A percentile compares a stretch with the other conserved stretches of the same genome.
phyloP scores from a whole-genome alignment of 2,113 vertebrate species.

The Opisthocomus hoazin region DNA sequence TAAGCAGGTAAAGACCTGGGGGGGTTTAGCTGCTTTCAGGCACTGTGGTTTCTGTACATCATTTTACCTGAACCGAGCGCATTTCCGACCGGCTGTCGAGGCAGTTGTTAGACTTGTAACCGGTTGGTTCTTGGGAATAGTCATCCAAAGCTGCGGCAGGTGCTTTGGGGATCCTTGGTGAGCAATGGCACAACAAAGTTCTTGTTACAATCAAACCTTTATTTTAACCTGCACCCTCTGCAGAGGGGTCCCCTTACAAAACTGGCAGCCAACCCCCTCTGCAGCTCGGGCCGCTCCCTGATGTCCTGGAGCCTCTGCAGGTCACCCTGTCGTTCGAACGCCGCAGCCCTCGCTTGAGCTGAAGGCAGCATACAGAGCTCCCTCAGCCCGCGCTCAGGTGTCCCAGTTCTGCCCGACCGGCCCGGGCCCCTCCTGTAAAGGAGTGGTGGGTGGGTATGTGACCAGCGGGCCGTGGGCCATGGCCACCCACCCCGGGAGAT shows the following conservation, averaged over 20 bases:
- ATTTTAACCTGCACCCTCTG: not conserved
- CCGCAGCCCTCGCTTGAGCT: not conserved
- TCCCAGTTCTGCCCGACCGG: not conserved
- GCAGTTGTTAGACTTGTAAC: not conserved
- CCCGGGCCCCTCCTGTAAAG: not conserved
- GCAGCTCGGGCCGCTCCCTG: not conserved
- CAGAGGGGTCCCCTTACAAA: not conserved
- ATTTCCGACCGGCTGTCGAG: not conserved
- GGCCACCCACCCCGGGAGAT: rapidly evolving
- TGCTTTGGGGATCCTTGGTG: not conserved
- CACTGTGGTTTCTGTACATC: not conserved
- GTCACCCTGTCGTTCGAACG: not conserved
- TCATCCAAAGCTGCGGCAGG: not conserved
- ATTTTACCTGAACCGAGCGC: not conserved
- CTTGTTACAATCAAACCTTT: not conserved
- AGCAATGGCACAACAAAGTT: not conserved
- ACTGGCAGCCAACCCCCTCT: not conserved
- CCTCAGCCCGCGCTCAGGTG: rapidly evolving
- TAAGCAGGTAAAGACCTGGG: not conserved
- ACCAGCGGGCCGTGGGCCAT: rapidly evolving
- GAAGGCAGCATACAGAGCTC: not conserved
- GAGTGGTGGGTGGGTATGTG: rapidly evolving
- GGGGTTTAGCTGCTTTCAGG: rapidly evolving
- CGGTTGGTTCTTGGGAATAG: not conserved
- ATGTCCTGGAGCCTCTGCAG: not conserved